Evolutionary conservation across 2,888 invertebrate genomes (phyloP).

Genomic region (Stomorhina lunata): DNA sequence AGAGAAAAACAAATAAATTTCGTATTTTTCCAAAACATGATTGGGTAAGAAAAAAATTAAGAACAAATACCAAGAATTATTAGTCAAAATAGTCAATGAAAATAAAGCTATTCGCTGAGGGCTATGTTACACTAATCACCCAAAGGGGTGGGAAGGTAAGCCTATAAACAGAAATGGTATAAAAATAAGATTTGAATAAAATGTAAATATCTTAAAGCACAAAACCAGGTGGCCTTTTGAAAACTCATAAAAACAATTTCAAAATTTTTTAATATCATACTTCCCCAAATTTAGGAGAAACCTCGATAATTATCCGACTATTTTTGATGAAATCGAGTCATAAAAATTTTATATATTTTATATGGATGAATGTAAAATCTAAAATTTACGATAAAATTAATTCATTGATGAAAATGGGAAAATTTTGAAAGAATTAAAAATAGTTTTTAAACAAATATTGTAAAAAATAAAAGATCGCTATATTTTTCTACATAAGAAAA

Average conservation of each 20-base stretch:
- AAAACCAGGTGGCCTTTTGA: too few relatives aligned
- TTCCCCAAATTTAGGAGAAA: neutral
- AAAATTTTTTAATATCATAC: too few relatives aligned
- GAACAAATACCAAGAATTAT: neutral
- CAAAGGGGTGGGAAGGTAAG: neutral
- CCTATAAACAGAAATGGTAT: neutral
- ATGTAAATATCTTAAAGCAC: too few relatives aligned
- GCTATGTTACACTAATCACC: neutral
- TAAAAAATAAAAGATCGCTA: too few relatives aligned
- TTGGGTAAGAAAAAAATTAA: neutral
- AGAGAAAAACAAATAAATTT: neutral
- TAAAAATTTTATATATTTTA: neutral
- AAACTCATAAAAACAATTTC: too few relatives aligned
- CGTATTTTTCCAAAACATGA: neutral
- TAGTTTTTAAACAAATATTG: too few relatives aligned
- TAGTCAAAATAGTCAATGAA: neutral
- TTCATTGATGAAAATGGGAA: too few relatives aligned
- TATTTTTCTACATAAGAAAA: too few relatives aligned
- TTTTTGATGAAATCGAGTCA: slow-evolving; percentile 10
- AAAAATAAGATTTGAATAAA: neutral
- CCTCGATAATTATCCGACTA: neutral
- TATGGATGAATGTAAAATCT: too few relatives aligned
- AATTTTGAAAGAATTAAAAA: too few relatives aligned
- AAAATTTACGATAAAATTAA: too few relatives aligned
- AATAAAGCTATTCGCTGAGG: neutral